These are phyloP conservation scores for Creontiades dilutus DNA, from an alignment of 2,888 invertebrate species.

Conservation along the genomic window DNA sequence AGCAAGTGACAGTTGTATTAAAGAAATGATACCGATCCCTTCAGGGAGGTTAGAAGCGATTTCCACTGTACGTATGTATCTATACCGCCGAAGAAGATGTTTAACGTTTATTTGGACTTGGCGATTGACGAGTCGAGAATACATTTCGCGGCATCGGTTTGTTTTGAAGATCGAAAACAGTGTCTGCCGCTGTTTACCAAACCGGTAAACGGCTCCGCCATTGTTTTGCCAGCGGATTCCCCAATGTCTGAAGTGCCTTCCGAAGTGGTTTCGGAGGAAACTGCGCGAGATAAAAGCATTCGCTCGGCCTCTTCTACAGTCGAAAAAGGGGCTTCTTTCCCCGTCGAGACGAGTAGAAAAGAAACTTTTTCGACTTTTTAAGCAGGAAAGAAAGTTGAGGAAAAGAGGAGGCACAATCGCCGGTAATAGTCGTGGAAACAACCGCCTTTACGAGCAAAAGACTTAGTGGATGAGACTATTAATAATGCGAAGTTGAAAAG, in stretches of 20 bases:
- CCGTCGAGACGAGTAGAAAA: not conserved
- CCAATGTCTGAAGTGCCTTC: not conserved
- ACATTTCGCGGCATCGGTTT: not conserved
- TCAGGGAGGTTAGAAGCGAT: too few species aligned
- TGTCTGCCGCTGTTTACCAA: constrained; percentile 3
- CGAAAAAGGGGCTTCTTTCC: not conserved
- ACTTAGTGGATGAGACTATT: not conserved
- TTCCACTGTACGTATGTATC: too few species aligned
- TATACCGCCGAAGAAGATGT: too few species aligned
- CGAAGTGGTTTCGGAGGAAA: not conserved
- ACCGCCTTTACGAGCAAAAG: not conserved
- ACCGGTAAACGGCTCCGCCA: constrained; percentile 7
- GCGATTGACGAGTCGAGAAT: not conserved
- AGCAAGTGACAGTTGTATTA: too few species aligned
- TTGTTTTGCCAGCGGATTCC: not conserved
- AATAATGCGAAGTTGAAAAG: not conserved
- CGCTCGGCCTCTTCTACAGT: not conserved
- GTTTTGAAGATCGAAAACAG: not conserved
- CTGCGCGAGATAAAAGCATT: constrained; percentile 30
- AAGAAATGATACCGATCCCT: too few species aligned
- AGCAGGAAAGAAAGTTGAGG: not conserved
- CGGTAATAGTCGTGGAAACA: constrained; percentile 28
- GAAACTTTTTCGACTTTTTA: not conserved
- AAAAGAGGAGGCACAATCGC: not conserved
- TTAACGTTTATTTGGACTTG: not conserved